Evolutionary conservation across 2,888 invertebrate genomes (phyloP).

Genomic region (Strigamia maritima): DNA sequence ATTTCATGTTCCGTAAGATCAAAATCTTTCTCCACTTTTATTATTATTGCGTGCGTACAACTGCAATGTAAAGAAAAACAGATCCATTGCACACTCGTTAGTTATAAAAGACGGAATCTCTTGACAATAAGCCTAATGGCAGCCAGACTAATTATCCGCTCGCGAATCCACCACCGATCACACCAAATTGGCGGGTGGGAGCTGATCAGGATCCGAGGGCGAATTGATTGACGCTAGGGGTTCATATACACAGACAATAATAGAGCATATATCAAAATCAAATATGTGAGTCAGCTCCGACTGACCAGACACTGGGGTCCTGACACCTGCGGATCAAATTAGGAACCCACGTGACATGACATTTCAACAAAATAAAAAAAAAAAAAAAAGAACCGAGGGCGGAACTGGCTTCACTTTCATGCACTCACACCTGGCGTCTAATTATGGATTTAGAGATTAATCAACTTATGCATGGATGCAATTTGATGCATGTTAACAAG

Average conservation of each 20-base stretch:
- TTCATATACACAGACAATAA: no score
- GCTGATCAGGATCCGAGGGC: neutral
- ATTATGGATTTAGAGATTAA: neutral
- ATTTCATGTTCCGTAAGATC: neutral
- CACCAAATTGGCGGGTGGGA: constrained; percentile 1
- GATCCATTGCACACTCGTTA: neutral
- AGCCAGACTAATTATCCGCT: neutral
- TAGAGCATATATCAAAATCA: neutral
- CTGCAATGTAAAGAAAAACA: neutral
- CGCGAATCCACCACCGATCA: constrained; percentile 2
- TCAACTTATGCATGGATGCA: neutral
- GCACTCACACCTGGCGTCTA: constrained; percentile 7
- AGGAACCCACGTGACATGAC: neutral
- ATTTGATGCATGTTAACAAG: neutral
- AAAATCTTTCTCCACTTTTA: neutral
- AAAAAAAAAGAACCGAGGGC: neutral
- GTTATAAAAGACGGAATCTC: neutral
- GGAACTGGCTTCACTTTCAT: constrained; percentile 9
- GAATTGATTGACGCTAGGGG: constrained; percentile 9
- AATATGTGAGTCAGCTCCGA: neutral
- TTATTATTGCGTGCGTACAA: no score
- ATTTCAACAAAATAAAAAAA: neutral
- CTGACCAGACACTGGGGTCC: constrained; percentile 9
- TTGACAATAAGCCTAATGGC: constrained; percentile 17
- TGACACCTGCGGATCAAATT: constrained; percentile 27